Base-by-base conservation (phyloP, 2,797 vertebrate genomes). In the Cichlasoma orientale region DNA sequence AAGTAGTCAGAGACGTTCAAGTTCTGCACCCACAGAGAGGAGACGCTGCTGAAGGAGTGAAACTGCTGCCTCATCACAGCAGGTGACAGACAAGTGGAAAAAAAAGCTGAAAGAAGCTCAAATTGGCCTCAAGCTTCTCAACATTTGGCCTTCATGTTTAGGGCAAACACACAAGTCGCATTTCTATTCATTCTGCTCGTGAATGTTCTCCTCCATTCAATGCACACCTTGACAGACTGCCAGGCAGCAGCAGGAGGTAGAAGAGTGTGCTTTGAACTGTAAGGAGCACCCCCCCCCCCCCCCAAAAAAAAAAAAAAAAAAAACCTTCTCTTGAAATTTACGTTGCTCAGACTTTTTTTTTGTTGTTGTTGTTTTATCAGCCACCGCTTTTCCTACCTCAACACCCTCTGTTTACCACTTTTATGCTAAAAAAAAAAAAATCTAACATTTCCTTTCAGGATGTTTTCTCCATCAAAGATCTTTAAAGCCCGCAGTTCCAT, bases 61-160 rank as follows among this genome's bases (percentile, higher is more conserved):
- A 53, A 50, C 69, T 74, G 66, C 59, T 27, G 54, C 74, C 44
- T 86, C 73, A 29, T 83, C 82, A 52, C 85, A 82, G 80, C 82
- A 69, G 74, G 83, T 80, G 53, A 75, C 2, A 12, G 38, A 82
- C 36, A 29, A 80, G 74, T 53, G 33, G 33, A 75, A 75, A 31
- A 63, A 78, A 63, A 83, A 82, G 4, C 29, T 68, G 41, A 77
- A 83, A 72, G 19, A 77, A 74, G 57, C 52, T 83, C 10, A 73
- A 74, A 84, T 82, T 86, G 82, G 57, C 57, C 66, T 50, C 29
- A 7, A 55, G 33, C 47, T 19, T 19, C 47, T 56, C 52, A 31
- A 69, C 21, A 38, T 83, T 79, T 84, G 38, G 54, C 33, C 29
- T 47, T 71, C 25, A 19, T 75, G 61, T 83, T 74, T 25, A 72